Evolutionary conservation across 2,113 vertebrate species (phyloP).

Genomic region (Laticauda colubrina): DNA sequence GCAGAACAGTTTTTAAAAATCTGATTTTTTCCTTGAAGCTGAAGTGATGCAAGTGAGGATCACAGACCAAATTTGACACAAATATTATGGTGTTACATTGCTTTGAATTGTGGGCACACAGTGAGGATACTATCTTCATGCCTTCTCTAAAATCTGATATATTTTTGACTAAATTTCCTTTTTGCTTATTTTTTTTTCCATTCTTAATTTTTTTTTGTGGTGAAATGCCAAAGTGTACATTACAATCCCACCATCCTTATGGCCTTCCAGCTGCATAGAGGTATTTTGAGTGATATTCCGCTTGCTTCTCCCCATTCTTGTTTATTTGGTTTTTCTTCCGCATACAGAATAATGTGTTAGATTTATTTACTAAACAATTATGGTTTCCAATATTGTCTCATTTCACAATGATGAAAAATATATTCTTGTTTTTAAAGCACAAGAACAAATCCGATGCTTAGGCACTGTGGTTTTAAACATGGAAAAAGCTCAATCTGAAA

Average conservation of each 20-base stretch:
- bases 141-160: not conserved
- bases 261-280: not conserved
- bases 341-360: not conserved
- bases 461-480: not conserved
- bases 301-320: not conserved
- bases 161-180: not conserved
- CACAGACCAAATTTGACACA: not conserved
- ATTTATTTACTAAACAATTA: slow-evolving; percentile 15
- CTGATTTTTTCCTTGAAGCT: not conserved
- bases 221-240: not conserved
- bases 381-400: slow-evolving; percentile 1
- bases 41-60: not conserved
- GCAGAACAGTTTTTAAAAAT: not conserved
- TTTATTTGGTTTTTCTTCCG: slow-evolving; percentile 17
- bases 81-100: not conserved
- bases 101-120: not conserved
- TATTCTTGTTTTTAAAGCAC: slow-evolving; percentile 1
- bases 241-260: not conserved
- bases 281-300: slow-evolving; percentile 7
- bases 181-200: not conserved
- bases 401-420: not conserved
- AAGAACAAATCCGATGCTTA: slow-evolving; percentile 15
- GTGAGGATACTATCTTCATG: not conserved
- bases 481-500: not conserved
- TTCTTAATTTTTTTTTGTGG: not conserved